Evolutionary conservation across 2,113 vertebrate genomes (phyloP).

Genomic region (Scortum barcoo): DNA sequence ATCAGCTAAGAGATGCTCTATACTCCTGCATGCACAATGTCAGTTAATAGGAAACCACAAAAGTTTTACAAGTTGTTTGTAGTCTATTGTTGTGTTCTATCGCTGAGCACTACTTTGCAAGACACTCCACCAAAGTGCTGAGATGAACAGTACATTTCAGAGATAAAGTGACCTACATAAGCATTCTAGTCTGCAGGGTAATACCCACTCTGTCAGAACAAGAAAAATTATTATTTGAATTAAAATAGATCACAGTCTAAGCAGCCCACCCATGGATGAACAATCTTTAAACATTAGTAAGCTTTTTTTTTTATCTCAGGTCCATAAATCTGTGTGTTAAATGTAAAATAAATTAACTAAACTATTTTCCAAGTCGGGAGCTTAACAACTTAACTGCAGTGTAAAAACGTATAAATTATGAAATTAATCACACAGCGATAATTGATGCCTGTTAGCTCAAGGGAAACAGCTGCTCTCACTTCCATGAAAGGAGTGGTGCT

Average conservation of each 20-base stretch:
- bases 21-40: background rate
- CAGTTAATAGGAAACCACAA: conserved; percentile 43
- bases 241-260: background rate
- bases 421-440: background rate
- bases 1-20: background rate
- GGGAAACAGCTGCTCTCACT: conserved; percentile 5
- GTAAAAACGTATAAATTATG: background rate
- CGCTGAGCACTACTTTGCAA: background rate
- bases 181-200: conserved; percentile 19
- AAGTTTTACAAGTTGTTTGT: background rate
- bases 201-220: background rate
- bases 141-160: background rate
- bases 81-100: background rate
- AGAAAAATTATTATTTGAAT: background rate
- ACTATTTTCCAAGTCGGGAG: background rate
- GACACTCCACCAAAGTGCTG: conserved; percentile 4
- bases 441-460: background rate
- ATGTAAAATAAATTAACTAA: background rate
- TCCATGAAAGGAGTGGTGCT: conserved; percentile 45
- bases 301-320: background rate
- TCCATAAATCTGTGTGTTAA: background rate
- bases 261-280: conserved; percentile 7
- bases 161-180: conserved; percentile 53
- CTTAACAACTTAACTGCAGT: background rate
- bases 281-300: background rate